phyloP scores from a whole-genome alignment of 1,140 invertebrate genomes.

The Dendroctonus valens region DNA sequence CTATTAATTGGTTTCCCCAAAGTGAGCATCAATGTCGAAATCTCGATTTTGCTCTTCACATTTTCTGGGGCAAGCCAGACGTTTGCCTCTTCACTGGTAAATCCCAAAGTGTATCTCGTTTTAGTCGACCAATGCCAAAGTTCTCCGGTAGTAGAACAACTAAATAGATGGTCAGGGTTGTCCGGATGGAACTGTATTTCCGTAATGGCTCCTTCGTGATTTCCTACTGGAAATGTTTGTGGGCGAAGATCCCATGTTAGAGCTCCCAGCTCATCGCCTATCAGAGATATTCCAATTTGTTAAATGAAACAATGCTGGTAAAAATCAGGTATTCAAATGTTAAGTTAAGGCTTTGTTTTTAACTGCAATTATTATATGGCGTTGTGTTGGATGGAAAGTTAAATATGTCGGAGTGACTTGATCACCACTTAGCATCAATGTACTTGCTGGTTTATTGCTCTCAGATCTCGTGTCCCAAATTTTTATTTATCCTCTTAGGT shows the following conservation, averaged over 20 bases:
- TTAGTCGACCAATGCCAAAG: slow-evolving; percentile 77
- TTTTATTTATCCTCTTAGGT: slow-evolving; percentile 82
- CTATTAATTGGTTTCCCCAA: slow-evolving; percentile 76
- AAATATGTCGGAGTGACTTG: slow-evolving; percentile 71
- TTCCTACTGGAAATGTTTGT: slow-evolving; percentile 76
- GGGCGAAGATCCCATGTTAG: slow-evolving; percentile 87
- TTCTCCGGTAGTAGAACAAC: slow-evolving; percentile 75
- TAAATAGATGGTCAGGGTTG: slow-evolving; percentile 78
- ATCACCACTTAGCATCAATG: slow-evolving; percentile 65
- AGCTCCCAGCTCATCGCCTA: slow-evolving; percentile 50
- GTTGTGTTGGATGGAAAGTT: slow-evolving; percentile 79
- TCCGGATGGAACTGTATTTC: slow-evolving; percentile 83
- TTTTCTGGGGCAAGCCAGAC: slow-evolving; percentile 66
- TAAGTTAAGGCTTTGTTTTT: slow-evolving; percentile 47
- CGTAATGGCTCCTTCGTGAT: slow-evolving; percentile 71
- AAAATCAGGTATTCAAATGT: slow-evolving; percentile 50
- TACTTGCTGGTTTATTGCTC: slow-evolving; percentile 58
- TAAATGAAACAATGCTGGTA: background rate
- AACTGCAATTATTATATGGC: slow-evolving; percentile 78
- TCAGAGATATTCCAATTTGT: background rate
- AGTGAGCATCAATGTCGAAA: slow-evolving; percentile 67
- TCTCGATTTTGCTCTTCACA: slow-evolving; percentile 67
- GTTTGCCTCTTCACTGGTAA: slow-evolving; percentile 52
- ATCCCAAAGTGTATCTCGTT: slow-evolving; percentile 30
- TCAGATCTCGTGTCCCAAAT: slow-evolving; percentile 76